phyloP scores from a whole-genome alignment of 2,797 vertebrate genomes.

The Microchirus variegatus region DNA sequence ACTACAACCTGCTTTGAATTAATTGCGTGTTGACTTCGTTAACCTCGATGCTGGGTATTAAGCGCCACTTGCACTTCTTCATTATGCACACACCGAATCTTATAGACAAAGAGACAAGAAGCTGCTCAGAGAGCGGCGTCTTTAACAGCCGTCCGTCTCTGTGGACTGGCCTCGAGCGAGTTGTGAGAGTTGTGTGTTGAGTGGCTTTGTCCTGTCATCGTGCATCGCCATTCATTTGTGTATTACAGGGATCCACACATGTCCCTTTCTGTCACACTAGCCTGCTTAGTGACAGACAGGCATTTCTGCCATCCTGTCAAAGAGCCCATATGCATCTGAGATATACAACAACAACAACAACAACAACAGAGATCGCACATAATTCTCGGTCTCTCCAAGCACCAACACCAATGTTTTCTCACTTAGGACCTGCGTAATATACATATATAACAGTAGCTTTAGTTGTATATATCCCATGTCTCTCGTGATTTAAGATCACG shows the following conservation, averaged over 20 bases:
- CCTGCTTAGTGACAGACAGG: slow-evolving; percentile 51
- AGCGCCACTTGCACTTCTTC: slow-evolving; percentile 51
- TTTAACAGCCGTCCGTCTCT: slow-evolving; percentile 47
- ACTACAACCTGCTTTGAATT: slow-evolving; percentile 56
- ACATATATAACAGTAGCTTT: too few relatives aligned
- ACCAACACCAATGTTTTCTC: too few relatives aligned
- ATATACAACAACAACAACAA: slow-evolving; percentile 48
- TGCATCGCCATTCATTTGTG: slow-evolving; percentile 67
- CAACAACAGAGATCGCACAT: slow-evolving; percentile 30
- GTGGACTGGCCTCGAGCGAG: slow-evolving; percentile 47
- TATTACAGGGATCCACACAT: slow-evolving; percentile 56
- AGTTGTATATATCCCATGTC: too few relatives aligned
- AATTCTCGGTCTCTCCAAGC: slow-evolving; percentile 2
- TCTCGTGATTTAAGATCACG: too few relatives aligned
- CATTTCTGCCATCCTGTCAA: slow-evolving; percentile 66
- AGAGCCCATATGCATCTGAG: slow-evolving; percentile 53
- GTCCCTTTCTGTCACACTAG: slow-evolving; percentile 63
- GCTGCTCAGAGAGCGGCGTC: slow-evolving; percentile 39
- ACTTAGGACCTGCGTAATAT: too few relatives aligned
- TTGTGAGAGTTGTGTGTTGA: slow-evolving; percentile 71
- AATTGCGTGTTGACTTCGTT: slow-evolving; percentile 71
- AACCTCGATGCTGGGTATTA: slow-evolving; percentile 65
- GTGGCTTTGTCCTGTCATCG: slow-evolving; percentile 73
- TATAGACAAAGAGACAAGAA: slow-evolving; percentile 24
- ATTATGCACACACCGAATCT: slow-evolving; percentile 38